phyloP scores from a whole-genome alignment of 2,113 vertebrate species.

The Elanus axillaris region DNA sequence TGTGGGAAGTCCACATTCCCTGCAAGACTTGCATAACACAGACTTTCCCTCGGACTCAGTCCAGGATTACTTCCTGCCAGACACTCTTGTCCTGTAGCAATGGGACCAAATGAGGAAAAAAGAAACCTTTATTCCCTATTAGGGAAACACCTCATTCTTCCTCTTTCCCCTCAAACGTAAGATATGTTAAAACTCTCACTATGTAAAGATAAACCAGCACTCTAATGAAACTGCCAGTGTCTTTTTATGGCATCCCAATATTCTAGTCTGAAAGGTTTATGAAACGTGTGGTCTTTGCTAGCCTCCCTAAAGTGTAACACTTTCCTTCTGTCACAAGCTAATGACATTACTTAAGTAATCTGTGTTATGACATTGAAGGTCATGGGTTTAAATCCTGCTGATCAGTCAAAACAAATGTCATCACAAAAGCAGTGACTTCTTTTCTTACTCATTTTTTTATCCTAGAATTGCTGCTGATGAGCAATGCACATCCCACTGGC shows the following conservation, averaged over 20 bases:
- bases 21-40: background rate
- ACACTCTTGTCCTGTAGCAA: background rate
- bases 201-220: background rate
- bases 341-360: background rate
- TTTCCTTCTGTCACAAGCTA: background rate
- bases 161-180: background rate
- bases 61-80: background rate
- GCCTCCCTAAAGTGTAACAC: background rate
- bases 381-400: background rate
- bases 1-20: background rate
- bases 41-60: background rate
- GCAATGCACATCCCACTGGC: background rate
- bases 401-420: conserved; percentile 1
- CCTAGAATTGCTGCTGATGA: background rate
- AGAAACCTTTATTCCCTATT: background rate
- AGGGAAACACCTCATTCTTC: background rate
- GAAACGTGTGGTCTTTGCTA: background rate
- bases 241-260: background rate
- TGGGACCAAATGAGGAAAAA: background rate
- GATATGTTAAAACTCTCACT: background rate
- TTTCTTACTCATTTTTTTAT: background rate
- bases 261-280: background rate
- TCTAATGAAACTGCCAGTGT: background rate
- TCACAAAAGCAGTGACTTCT: background rate
- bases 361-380: background rate